These are phyloP conservation scores for Parasteatoda tepidariorum DNA, from an alignment of 1,140 invertebrate species.

Conservation along the genomic window DNA sequence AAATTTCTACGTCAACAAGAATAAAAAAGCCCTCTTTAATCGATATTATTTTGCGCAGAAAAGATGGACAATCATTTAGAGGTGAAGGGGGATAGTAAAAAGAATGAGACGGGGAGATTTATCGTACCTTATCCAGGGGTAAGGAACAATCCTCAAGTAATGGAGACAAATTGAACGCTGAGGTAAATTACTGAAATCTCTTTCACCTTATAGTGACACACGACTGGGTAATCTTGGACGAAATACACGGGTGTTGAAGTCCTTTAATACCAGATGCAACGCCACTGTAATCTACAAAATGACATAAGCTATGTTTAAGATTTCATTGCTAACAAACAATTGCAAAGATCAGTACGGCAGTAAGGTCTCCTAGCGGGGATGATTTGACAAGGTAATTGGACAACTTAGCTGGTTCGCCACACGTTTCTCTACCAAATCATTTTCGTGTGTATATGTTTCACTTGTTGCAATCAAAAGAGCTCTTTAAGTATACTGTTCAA, in stretches of 20 bases:
- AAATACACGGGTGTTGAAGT: conserved; percentile 34
- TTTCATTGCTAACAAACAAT: conserved; percentile 47
- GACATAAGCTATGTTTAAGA: conserved; percentile 48
- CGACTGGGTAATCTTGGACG: conserved; percentile 33
- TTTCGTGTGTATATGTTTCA: conserved; percentile 1
- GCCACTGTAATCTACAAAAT: conserved; percentile 11
- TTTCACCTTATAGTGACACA: conserved; percentile 38
- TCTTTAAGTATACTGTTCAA: conserved; percentile 26
- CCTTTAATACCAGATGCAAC: background rate
- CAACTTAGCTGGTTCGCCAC: conserved; percentile 19
- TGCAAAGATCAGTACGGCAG: background rate
- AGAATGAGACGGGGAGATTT: background rate
- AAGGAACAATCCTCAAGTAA: conserved; percentile 29
- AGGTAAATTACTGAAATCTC: conserved; percentile 12
- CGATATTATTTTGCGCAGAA: too few relatives aligned
- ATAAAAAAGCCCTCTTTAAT: too few relatives aligned
- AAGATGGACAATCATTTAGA: background rate
- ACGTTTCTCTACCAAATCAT: conserved; percentile 34
- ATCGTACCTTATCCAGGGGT: background rate
- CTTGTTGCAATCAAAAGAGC: background rate
- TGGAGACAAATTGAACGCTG: conserved; percentile 33
- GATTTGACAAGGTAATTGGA: conserved; percentile 49
- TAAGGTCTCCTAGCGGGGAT: conserved; percentile 6
- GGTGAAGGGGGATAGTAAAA: background rate
- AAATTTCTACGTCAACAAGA: too few relatives aligned